Evolutionary conservation across 2,113 vertebrate species (phyloP), one percentile per base, ranked within the genome.

Genomic region (Tenebrosternarchus preto): DNA sequence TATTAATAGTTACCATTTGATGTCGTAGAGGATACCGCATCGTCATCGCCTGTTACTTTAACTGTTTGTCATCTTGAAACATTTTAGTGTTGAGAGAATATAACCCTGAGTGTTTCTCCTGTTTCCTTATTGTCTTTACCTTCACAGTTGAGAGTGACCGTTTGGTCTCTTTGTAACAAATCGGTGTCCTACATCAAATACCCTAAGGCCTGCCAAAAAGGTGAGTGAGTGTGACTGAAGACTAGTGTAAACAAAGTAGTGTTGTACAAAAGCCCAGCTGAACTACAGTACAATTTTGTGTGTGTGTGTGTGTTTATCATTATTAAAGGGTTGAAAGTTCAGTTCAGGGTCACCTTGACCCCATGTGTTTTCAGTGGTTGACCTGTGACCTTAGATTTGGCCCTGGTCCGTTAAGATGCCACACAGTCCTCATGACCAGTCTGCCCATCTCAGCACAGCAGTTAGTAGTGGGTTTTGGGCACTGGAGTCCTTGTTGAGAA

Each of bases 171-270:
- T 86, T 98, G 98, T 89, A 98, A 95, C 0, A 99, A 99, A 86
- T 96, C 96, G 0, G 96, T 99, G 17, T 99, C 97, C 27, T 99
- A 97, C 90, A 99, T 99, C 92, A 99, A 98, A 86, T 96, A 99
- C 82, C 97, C 98, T 57, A 99, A 99, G 88, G 93, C 95, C 0
- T 99, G 97, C 88, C 95, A 94, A 82, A 97, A 97, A 86, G 96
- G 98, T 99, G 80, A 95, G 96, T 92, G 64, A 36, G 50, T 50
- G 25, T n/a, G 68, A 43, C 5, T 64, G 33, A 64, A 16, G 24
- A 43, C 25, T 12, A 22, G 16, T 55, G 31, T 56, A 39, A 22
- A 67, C 25, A 64, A 36, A 39, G 27, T 46, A n/a, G 33, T 36
- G 33, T 36, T 4, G 33, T 6, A 36, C 33, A 36, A 56, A 22